These are phyloP conservation scores for Sapajus apella DNA, from an alignment of 2,113 vertebrate species.

Conservation along the genomic window DNA sequence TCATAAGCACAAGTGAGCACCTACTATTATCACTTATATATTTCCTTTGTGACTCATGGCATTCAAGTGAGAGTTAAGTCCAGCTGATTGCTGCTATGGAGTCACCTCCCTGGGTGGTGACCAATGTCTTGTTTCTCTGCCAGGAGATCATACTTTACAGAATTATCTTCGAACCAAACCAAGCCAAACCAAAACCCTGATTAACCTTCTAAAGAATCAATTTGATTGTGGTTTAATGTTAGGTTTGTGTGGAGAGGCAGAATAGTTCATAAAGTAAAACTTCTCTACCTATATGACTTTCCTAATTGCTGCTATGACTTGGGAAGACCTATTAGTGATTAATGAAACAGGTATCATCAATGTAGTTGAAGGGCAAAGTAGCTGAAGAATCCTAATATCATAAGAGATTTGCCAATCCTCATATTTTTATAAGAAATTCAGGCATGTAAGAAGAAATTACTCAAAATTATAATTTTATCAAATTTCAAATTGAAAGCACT, in stretches of 20 bases:
- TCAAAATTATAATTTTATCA: not conserved
- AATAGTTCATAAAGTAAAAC: slow-evolving; percentile 62
- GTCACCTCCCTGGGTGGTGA: slow-evolving; percentile 34
- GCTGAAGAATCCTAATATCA: slow-evolving; percentile 55
- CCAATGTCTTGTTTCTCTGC: slow-evolving; percentile 48
- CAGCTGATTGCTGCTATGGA: not conserved
- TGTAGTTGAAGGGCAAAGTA: slow-evolving; percentile 63
- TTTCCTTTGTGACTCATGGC: slow-evolving; percentile 50
- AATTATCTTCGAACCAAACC: slow-evolving; percentile 55
- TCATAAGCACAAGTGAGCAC: not conserved
- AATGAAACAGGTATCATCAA: slow-evolving; percentile 46
- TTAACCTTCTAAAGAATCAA: slow-evolving; percentile 59
- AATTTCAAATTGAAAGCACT: not conserved
- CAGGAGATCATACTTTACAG: slow-evolving; percentile 56
- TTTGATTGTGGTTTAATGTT: slow-evolving; percentile 57
- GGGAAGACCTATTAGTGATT: slow-evolving; percentile 66
- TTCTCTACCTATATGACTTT: slow-evolving; percentile 71
- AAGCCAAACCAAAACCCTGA: not conserved
- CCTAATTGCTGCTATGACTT: slow-evolving; percentile 68
- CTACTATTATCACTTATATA: slow-evolving; percentile 7
- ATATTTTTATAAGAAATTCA: slow-evolving; percentile 56
- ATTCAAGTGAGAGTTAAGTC: not conserved
- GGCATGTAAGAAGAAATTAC: slow-evolving; percentile 23
- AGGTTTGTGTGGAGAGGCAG: not conserved
- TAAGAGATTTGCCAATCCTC: slow-evolving; percentile 66